These are phyloP conservation scores for Mesocricetus auratus DNA, from an alignment of 2,113 vertebrate genomes.

Conservation along the genomic window DNA sequence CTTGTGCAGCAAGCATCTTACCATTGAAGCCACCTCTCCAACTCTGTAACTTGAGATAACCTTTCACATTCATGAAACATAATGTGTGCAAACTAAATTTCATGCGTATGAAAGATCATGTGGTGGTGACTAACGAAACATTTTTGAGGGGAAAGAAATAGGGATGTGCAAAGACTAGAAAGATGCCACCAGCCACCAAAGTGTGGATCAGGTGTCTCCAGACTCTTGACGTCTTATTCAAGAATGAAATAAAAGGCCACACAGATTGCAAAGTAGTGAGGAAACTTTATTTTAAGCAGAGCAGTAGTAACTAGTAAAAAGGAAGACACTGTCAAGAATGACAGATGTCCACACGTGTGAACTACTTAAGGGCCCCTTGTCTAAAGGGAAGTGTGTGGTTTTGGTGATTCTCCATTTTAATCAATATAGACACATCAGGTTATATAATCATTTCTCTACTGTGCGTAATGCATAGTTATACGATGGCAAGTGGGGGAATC, in stretches of 20 bases:
- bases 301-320: not conserved
- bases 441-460: not conserved
- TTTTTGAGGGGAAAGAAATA: not conserved
- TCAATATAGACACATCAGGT: not conserved
- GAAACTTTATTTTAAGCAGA: not conserved
- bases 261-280: not conserved
- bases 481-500: not conserved
- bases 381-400: not conserved
- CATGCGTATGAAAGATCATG: not conserved
- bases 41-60: not conserved
- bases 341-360: not conserved
- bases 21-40: not conserved
- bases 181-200: not conserved
- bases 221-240: not conserved
- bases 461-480: not conserved
- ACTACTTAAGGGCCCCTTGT: not conserved
- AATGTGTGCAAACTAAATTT: not conserved
- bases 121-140: not conserved
- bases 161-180: not conserved
- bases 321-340: not conserved
- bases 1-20: not conserved
- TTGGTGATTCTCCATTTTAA: not conserved
- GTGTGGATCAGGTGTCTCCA: not conserved
- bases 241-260: not conserved
- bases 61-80: slow-evolving; percentile 3